phyloP scores from a whole-genome alignment of 2,113 vertebrate genomes.

The Prunella himalayana region DNA sequence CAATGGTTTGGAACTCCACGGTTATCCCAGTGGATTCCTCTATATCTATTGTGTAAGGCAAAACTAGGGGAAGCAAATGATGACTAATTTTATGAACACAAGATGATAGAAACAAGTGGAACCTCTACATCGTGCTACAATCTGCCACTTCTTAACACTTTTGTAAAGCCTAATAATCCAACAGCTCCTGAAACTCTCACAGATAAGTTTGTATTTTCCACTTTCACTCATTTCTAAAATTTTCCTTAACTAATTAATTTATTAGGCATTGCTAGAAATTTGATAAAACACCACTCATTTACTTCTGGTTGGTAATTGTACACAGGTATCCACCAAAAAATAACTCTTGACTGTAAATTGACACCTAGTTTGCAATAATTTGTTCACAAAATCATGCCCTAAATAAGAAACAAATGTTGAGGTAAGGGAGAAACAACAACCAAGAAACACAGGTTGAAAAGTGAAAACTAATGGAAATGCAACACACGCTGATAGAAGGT shows the following conservation, averaged over 20 bases:
- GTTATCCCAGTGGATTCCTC: slow-evolving; percentile 30
- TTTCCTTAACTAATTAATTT: not conserved
- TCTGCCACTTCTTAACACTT: not conserved
- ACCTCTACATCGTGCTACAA: not conserved
- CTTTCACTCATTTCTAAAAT: not conserved
- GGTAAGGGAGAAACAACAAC: not conserved
- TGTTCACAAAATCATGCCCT: not conserved
- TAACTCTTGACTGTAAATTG: not conserved
- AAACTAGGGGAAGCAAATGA: slow-evolving; percentile 36
- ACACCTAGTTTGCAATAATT: not conserved
- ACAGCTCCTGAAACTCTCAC: not conserved
- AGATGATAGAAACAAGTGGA: not conserved
- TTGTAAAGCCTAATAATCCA: not conserved
- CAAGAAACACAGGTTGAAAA: not conserved
- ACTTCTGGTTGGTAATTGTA: not conserved
- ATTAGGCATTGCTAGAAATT: not conserved
- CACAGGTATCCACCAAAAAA: not conserved
- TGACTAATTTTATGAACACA: slow-evolving; percentile 38
- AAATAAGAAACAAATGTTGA: not conserved
- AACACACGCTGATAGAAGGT: not conserved
- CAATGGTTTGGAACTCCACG: slow-evolving; percentile 16
- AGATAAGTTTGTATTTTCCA: not conserved
- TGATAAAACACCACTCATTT: not conserved
- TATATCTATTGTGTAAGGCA: slow-evolving; percentile 39
- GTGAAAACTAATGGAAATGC: not conserved